phyloP scores from a whole-genome alignment of 2,797 vertebrate genomes.

The Avahi laniger region DNA sequence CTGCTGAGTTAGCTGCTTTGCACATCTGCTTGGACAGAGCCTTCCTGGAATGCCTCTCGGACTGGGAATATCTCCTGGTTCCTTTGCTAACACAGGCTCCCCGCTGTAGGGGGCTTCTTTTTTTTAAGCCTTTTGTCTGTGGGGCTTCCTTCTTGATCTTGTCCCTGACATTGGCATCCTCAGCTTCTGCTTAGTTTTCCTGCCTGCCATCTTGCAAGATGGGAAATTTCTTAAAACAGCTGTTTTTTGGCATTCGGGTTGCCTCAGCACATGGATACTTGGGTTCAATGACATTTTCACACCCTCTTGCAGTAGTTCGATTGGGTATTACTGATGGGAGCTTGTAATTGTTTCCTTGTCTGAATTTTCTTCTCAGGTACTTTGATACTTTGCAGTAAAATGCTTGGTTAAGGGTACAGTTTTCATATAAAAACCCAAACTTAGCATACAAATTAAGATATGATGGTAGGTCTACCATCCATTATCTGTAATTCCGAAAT shows the following conservation, averaged over 20 bases:
- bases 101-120: background rate
- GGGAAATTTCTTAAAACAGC: background rate
- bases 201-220: background rate
- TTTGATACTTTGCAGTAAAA: conserved; percentile 37
- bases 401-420: conserved; percentile 11
- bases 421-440: conserved; percentile 40
- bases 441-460: conserved; percentile 33
- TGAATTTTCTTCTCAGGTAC: conserved; percentile 32
- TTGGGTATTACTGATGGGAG: background rate
- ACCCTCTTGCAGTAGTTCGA: background rate
- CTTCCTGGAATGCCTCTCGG: background rate
- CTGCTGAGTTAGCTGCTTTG: background rate
- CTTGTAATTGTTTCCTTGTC: conserved; percentile 26
- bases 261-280: background rate
- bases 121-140: background rate
- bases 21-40: background rate
- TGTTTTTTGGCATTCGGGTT: background rate
- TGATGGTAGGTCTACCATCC: background rate
- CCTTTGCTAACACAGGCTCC: background rate
- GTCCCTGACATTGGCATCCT: background rate
- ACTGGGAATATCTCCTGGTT: background rate
- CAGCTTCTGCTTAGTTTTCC: background rate
- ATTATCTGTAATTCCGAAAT: conserved; percentile 9
- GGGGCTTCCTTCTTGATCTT: background rate
- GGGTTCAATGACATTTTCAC: background rate